Conservation (phyloP, 92 coral and sea anemone genomes). For the Pocillopora meandrina region DNA sequence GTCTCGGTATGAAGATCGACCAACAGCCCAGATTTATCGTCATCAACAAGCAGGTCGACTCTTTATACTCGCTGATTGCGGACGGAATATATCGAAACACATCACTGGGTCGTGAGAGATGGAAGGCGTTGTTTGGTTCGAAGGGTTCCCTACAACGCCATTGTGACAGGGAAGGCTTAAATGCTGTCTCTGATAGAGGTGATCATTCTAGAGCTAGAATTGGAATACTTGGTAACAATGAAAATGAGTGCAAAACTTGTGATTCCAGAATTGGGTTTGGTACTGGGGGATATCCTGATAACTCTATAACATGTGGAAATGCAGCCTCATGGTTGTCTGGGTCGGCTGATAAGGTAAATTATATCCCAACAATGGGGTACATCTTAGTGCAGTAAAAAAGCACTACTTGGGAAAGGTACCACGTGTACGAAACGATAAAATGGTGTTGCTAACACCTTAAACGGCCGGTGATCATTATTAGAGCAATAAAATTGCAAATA, state of each 20-base stretch:
- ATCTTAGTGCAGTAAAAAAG: no score
- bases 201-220: conserved; percentile 22
- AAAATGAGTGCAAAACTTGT: conserved; percentile 16
- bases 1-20: no score
- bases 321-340: neutral
- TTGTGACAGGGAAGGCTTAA: conserved; percentile 8
- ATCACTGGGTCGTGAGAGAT: conserved; percentile 11
- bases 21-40: neutral
- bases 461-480: no score
- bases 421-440: no score
- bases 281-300: conserved; percentile 39
- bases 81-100: neutral
- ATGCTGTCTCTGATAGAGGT: neutral
- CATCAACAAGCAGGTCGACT: neutral
- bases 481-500: no score
- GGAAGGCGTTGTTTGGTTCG: neutral
- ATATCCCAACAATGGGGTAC: no score
- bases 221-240: conserved; percentile 40
- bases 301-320: no score
- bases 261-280: conserved; percentile 69
- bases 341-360: no score
- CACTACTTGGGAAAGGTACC: no score
- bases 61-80: conserved; percentile 9
- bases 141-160: neutral
- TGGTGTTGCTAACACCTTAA: no score